Base-by-base conservation (phyloP, 2,797 vertebrate genomes). In the Mus caroli region DNA sequence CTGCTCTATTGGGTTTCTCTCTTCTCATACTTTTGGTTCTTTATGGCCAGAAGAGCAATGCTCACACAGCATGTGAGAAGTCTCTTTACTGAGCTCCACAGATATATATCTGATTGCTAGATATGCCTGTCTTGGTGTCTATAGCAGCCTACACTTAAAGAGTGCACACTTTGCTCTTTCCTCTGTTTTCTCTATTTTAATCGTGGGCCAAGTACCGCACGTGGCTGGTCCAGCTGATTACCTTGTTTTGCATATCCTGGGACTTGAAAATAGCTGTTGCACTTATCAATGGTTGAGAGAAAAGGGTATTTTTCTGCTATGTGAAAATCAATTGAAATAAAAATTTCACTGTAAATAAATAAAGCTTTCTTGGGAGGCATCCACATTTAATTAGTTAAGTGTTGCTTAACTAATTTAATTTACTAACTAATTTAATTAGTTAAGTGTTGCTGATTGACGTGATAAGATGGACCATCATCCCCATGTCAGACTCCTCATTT, bases 1-100 rank as follows among this genome's bases (percentile, higher is more conserved):
- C 75, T 60, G 85, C 50, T 88, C 71, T 90, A 1, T 85, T 91
- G 24, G 64, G 71, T 94, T 90, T 94, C n/a, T 43, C 60, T 83
- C 50, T 54, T 77, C 40, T 78, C 2, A 26, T 40, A 26, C 22
- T 85, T 92, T 88, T 50, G 56, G 2, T 93, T 96, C 37, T 88
- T 97, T 84, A 90, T 89, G 82, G 34, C 14, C 14, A 15, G 14
- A 90, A 93, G 78, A 86, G 19, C 0, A 14, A 20, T 79, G 11
- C 82, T 78, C 64, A 28, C 54, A 71, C 22, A 90, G 11, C 46
- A 71, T 60, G 80, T 95, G 34, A 64, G 89, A 71, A 37, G 64
- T 76, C 8, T 26, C 46, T 96, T 82, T 26, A 3, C 31, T 79
- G 78, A 64, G 14, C 6, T 52, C 11, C 26, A 71, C 11, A 69